These are phyloP conservation scores for Neoaliturus tenellus DNA, from an alignment of 2,888 invertebrate genomes.

Conservation along the genomic window DNA sequence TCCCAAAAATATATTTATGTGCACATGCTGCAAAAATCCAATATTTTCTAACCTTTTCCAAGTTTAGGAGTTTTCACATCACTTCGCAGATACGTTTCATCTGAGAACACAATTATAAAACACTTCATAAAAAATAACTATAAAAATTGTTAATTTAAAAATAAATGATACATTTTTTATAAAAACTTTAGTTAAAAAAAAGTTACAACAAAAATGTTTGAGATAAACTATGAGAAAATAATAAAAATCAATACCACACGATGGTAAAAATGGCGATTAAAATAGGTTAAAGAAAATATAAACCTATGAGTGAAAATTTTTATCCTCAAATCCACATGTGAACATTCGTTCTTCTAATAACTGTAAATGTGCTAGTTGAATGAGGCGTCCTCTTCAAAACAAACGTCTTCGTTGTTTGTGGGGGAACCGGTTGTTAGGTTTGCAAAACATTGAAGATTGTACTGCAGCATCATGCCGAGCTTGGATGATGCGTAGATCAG, in stretches of 20 bases:
- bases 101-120: conserved; percentile 71
- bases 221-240: no score
- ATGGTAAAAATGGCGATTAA: no score
- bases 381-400: background rate
- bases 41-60: conserved; percentile 83
- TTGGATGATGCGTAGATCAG: background rate
- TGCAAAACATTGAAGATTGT: conserved; percentile 22
- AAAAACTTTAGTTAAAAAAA: no score
- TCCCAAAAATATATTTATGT: conserved; percentile 12
- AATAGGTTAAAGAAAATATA: no score
- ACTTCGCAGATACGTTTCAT: conserved; percentile 88
- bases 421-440: background rate
- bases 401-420: background rate
- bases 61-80: conserved; percentile 94
- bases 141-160: no score
- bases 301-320: no score
- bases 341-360: no score
- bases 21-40: conserved; percentile 67
- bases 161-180: no score
- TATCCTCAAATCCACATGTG: no score
- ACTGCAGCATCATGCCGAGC: background rate
- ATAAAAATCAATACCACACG: no score
- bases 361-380: no score
- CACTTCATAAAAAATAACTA: conserved; percentile 23
- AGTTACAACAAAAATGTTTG: no score